Conservation (phyloP, 2,888 invertebrate genomes). For the Drosophila picticornis region DNA sequence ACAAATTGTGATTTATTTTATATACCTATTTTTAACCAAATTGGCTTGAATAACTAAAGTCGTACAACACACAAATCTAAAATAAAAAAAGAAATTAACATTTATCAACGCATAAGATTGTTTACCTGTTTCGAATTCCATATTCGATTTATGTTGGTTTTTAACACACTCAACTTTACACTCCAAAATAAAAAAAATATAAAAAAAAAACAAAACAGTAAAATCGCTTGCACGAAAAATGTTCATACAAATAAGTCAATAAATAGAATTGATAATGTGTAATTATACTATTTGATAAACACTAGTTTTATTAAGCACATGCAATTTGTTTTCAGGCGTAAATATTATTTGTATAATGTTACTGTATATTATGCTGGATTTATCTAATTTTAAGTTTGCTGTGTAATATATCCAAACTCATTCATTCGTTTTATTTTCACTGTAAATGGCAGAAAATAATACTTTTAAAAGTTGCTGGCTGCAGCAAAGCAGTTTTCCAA, state of each 20-base stretch:
- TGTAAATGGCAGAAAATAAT: constrained; percentile 21
- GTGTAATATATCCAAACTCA: constrained; percentile 49
- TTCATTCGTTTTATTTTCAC: constrained; percentile 21
- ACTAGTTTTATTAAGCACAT: constrained; percentile 37
- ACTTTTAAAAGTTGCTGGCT: constrained; percentile 5
- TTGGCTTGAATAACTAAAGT: constrained; percentile 62
- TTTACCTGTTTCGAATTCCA: constrained; percentile 59
- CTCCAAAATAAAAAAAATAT: constrained; percentile 9
- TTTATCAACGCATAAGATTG: constrained; percentile 43
- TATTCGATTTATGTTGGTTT: constrained; percentile 30
- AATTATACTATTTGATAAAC: constrained; percentile 39
- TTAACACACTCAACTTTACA: constrained; percentile 30
- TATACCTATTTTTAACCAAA: constrained; percentile 67
- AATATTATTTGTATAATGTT: constrained; percentile 48
- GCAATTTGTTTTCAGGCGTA: constrained; percentile 30
- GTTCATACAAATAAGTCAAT: constrained; percentile 33
- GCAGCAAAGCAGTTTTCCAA: constrained; percentile 32
- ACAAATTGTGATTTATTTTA: constrained; percentile 81
- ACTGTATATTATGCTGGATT: constrained; percentile 61
- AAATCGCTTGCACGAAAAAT: constrained; percentile 28
- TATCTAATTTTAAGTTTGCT: constrained; percentile 72
- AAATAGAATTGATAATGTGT: constrained; percentile 15
- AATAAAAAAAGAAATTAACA: constrained; percentile 33
- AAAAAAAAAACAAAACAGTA: neutral
- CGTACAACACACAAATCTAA: constrained; percentile 41